Evolutionary conservation across 2,888 invertebrate species (phyloP), one percentile per base, ranked within the genome.

Genomic region (Pilophorus perplexus): DNA sequence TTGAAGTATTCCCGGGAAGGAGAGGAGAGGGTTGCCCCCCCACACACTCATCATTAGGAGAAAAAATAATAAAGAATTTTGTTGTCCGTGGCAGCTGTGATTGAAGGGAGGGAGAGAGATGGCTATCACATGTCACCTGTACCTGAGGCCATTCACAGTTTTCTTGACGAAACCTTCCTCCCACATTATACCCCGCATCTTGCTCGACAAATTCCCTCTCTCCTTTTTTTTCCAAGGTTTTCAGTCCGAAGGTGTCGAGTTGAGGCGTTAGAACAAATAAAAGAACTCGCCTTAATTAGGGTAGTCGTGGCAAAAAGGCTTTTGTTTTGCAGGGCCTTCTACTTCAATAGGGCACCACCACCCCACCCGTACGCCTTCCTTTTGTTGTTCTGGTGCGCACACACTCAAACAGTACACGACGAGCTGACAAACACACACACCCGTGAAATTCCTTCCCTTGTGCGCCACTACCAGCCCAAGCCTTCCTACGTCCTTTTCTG

Each of bases 71-170:
- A 42, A 59, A 59, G 59, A 42, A 42, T 40, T 55, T 55, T 20
- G 16, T 16, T 5, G 42, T 42, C 14, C 23, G 55, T 22, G 59
- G 42, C 27, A 42, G 38, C 40, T 59, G 59, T 12, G 18, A 12
- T 20, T 23, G 40, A 40, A 33, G 27, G 42, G 59, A 33, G 59
- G 42, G 18, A 42, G 23, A 42, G 27, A 38, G 62, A 62, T 62
- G 62, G 62, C 62, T 62, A 62, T 62, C 62, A 62, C 62, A 62
- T 62, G 48, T 62, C 62, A 62, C 62, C 62, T 62, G 62, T 62
- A 62, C 62, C 46, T 62, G 62, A 33, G 37, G 46, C 46, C 62
- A 44, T 48, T 46, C 48, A 46, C 42, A 18, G 46, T 33, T 14
- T 20, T 38, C 20, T 37, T 20, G 37, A 22, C 20, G 22, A 22